phyloP scores from a whole-genome alignment of 1,140 invertebrate genomes.

The Heliothis virescens region DNA sequence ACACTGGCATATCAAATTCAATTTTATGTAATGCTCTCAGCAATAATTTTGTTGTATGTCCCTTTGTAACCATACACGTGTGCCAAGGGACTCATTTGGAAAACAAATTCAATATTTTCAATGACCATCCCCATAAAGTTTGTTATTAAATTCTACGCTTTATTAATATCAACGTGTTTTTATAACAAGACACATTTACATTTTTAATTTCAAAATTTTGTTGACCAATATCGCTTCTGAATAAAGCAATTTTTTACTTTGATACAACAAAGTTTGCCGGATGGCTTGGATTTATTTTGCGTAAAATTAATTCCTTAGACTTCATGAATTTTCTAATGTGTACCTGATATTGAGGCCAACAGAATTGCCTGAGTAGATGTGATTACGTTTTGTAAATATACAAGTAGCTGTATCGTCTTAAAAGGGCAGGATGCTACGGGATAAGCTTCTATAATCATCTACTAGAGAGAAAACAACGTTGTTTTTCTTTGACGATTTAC shows the following conservation, averaged over 20 bases:
- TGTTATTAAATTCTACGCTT: slow-evolving; percentile 37
- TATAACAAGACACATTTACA: slow-evolving; percentile 1
- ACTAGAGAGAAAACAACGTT: slow-evolving; percentile 18
- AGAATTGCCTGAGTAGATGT: background rate
- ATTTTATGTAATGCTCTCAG: slow-evolving; percentile 40
- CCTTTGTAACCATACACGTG: slow-evolving; percentile 45
- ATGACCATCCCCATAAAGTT: slow-evolving; percentile 30
- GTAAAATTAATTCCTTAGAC: slow-evolving; percentile 10
- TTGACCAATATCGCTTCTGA: slow-evolving; percentile 7
- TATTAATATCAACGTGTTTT: slow-evolving; percentile 18
- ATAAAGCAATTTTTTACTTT: slow-evolving; percentile 33
- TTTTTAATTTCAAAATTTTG: background rate
- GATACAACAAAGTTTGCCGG: slow-evolving; percentile 5
- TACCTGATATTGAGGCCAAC: background rate
- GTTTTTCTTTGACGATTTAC: slow-evolving; percentile 28
- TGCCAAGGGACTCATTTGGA: slow-evolving; percentile 40
- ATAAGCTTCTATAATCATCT: slow-evolving; percentile 23
- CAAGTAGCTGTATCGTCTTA: background rate
- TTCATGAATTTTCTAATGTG: slow-evolving; percentile 10
- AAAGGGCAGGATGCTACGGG: slow-evolving; percentile 3
- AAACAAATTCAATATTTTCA: slow-evolving; percentile 47
- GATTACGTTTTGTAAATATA: background rate
- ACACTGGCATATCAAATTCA: slow-evolving; percentile 43
- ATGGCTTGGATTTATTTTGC: slow-evolving; percentile 12
- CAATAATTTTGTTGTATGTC: slow-evolving; percentile 43